A percentile compares a stretch with the other conserved stretches of the same genome.
These are phyloP conservation scores for Streptopelia turtur DNA, from an alignment of 2,797 vertebrate genomes.

Conservation along the genomic window DNA sequence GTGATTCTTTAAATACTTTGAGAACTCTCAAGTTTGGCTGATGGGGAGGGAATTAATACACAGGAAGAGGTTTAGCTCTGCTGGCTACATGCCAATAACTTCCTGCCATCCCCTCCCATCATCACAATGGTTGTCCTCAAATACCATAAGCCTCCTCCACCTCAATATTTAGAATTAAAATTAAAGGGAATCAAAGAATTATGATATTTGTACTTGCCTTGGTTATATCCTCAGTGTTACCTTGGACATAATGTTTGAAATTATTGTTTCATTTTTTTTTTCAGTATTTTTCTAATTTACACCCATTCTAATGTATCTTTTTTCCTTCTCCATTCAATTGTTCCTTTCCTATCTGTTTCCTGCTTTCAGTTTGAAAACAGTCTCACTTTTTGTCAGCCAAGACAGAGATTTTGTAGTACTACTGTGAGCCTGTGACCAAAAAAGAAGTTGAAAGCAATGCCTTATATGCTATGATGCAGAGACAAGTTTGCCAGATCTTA, in stretches of 20 bases:
- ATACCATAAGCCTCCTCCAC: neutral
- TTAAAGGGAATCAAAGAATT: neutral
- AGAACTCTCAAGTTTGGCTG: neutral
- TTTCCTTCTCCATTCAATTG: neutral
- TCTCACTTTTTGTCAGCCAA: neutral
- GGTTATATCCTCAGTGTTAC: neutral
- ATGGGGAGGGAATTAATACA: neutral
- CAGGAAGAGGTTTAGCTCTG: neutral
- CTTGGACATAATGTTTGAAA: neutral
- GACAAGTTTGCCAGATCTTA: neutral
- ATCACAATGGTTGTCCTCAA: neutral
- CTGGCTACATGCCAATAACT: neutral
- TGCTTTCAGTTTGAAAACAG: conserved; percentile 39
- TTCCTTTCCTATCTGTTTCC: neutral
- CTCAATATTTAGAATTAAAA: neutral
- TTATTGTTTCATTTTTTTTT: neutral
- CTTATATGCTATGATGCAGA: neutral
- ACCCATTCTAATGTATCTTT: neutral
- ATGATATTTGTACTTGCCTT: neutral
- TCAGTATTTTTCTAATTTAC: neutral
- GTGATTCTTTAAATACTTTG: neutral
- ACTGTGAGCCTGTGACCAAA: neutral
- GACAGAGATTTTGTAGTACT: conserved; percentile 27
- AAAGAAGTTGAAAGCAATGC: neutral
- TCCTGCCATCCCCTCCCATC: accelerated